Evolutionary conservation across 2,113 vertebrate genomes (phyloP).

Genomic region (Ursus arctos): DNA sequence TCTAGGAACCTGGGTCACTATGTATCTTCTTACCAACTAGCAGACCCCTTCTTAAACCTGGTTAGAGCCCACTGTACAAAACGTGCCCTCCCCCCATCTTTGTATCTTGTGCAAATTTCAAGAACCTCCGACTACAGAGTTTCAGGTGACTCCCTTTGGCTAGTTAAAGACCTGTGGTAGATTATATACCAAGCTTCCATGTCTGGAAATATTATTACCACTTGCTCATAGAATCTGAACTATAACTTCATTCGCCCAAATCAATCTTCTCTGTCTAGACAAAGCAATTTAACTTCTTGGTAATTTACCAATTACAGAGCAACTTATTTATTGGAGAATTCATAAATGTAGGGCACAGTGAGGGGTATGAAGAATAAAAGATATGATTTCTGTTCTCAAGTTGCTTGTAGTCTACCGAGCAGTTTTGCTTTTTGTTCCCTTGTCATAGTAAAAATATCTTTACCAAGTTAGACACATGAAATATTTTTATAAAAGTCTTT

Average conservation of each 20-base stretch:
- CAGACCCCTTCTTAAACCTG: neutral
- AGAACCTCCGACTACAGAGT: neutral
- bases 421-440: conserved; percentile 32
- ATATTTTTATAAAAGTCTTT: conserved; percentile 49
- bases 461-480: neutral
- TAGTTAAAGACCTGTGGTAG: neutral
- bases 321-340: conserved; percentile 60
- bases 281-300: conserved; percentile 66
- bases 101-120: neutral
- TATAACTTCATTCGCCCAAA: conserved; percentile 35
- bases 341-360: neutral
- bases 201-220: neutral
- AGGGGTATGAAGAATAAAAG: neutral
- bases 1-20: neutral
- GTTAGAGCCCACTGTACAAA: neutral
- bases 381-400: conserved; percentile 39
- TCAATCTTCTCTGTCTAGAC: conserved; percentile 70
- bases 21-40: neutral
- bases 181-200: neutral
- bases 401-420: neutral
- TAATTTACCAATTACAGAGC: conserved; percentile 59
- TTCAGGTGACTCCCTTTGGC: neutral
- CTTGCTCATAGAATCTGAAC: conserved; percentile 2
- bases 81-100: neutral
- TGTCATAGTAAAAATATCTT: neutral